These are phyloP conservation scores for Anser brachyrhynchus DNA, from an alignment of 2,113 vertebrate genomes.

Conservation along the genomic window DNA sequence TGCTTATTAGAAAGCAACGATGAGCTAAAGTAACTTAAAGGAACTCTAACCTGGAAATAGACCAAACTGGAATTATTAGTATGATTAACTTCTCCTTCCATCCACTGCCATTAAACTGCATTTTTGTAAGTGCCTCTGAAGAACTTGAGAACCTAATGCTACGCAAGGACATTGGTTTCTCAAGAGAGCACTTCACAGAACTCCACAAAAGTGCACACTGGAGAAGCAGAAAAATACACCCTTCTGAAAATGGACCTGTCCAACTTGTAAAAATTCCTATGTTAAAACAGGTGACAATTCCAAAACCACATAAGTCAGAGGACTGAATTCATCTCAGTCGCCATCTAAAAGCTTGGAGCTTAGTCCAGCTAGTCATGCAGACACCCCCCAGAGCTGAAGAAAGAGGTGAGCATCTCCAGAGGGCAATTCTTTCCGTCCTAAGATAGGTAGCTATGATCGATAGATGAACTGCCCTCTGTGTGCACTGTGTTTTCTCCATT, in stretches of 20 bases:
- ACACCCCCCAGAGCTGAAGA: not conserved
- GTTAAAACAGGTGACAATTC: not conserved
- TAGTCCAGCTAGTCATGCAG: not conserved
- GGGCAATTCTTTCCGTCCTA: not conserved
- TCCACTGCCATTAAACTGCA: not conserved
- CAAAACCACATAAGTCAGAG: not conserved
- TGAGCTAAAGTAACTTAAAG: not conserved
- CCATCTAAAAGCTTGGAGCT: not conserved
- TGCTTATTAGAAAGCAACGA: not conserved
- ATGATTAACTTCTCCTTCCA: not conserved
- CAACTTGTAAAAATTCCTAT: not conserved
- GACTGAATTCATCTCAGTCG: not conserved
- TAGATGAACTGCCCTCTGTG: not conserved
- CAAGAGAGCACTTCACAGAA: not conserved
- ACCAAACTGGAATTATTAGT: not conserved
- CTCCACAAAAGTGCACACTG: not conserved
- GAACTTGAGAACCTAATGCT: not conserved
- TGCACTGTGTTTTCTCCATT: not conserved
- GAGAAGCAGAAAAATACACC: not conserved
- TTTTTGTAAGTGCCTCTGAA: slow-evolving; percentile 10
- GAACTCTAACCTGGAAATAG: not conserved
- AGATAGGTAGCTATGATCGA: not conserved
- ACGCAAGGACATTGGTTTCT: not conserved
- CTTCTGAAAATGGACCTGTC: not conserved
- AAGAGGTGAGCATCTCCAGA: not conserved